Evolutionary conservation across 2,888 invertebrate genomes (phyloP).

Genomic region (Autographa pulchrina): DNA sequence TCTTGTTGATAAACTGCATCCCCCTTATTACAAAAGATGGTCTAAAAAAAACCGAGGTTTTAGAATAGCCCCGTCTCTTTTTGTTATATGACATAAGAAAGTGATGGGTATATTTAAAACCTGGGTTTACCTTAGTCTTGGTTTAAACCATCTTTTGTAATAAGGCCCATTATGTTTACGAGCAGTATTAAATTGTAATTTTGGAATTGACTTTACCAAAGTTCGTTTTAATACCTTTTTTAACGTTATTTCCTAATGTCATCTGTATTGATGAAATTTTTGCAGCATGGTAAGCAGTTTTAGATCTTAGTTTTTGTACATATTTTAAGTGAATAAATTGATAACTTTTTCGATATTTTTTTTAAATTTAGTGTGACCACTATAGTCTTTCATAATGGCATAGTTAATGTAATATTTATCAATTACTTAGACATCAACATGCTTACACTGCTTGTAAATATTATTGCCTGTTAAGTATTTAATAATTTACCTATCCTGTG

Average conservation of each 20-base stretch:
- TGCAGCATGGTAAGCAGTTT: constrained; percentile 30
- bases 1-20: background rate
- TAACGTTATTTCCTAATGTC: constrained; percentile 10
- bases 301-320: constrained; percentile 5
- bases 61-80: too few relatives aligned
- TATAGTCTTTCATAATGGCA: too few relatives aligned
- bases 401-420: too few relatives aligned
- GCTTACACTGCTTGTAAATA: background rate
- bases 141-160: too few relatives aligned
- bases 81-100: too few relatives aligned
- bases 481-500: too few relatives aligned
- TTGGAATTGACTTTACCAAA: constrained; percentile 38
- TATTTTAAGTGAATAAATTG: background rate
- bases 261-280: constrained; percentile 16
- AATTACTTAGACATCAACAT: too few relatives aligned
- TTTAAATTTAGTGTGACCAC: too few relatives aligned
- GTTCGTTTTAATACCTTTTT: constrained; percentile 28
- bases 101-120: too few relatives aligned
- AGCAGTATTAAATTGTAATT: constrained; percentile 44
- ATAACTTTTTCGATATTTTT: background rate
- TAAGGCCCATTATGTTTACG: constrained; percentile 17
- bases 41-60: too few relatives aligned
- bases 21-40: too few relatives aligned
- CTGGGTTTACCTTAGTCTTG: too few relatives aligned
- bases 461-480: background rate